These are phyloP conservation scores for Imbricaverruca yamaguchii DNA, from an alignment of 2,888 invertebrate genomes.

Conservation along the genomic window DNA sequence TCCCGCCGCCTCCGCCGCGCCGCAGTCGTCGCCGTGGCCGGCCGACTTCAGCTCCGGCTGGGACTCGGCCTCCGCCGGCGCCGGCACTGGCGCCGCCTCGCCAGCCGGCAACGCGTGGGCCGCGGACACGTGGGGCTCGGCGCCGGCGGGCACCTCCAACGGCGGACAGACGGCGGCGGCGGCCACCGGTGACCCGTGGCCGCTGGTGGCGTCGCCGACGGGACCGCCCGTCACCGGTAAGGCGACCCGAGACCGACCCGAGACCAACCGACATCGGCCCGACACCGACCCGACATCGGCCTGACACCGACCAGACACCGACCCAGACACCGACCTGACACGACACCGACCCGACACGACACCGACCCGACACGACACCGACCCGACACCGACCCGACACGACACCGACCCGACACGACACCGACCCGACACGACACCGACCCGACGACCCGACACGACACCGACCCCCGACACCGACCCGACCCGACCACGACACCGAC, in stretches of 20 bases:
- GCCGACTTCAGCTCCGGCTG: constrained; percentile 11
- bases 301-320: no score
- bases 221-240: constrained; percentile 32
- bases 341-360: no score
- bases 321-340: no score
- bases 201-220: not conserved
- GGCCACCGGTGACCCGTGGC: not conserved
- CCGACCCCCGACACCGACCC: no score
- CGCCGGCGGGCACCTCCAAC: not conserved
- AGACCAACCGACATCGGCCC: no score
- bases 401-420: no score
- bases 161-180: not conserved
- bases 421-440: no score
- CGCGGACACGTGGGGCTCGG: not conserved
- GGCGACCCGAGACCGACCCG: constrained; percentile 27
- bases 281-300: no score
- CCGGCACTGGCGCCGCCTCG: constrained; percentile 20
- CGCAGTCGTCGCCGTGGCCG: constrained; percentile 16
- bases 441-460: no score
- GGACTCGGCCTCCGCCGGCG: not conserved
- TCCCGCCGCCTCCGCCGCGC: constrained; percentile 26
- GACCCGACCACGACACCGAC: no score
- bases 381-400: no score
- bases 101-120: not conserved
- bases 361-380: no score